Evolutionary conservation across 2,888 invertebrate species (phyloP).

Genomic region (Gastracanthus pulcherrimus): DNA sequence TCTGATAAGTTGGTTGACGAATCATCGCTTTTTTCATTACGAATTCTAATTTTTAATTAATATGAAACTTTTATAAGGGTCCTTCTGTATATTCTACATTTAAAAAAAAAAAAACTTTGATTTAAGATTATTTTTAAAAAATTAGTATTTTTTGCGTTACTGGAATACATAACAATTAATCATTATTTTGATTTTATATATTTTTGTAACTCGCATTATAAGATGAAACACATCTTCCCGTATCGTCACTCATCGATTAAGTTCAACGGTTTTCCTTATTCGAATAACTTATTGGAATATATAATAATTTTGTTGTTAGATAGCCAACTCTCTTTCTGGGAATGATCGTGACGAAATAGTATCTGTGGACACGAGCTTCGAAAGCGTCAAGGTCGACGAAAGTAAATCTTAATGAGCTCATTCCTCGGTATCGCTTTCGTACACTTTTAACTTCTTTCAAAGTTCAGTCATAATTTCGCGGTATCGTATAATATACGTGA

Average conservation of each 20-base stretch:
- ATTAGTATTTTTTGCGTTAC: too few species aligned
- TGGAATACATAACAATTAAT: too few species aligned
- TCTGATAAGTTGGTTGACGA: conserved; percentile 38
- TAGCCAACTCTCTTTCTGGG: neutral
- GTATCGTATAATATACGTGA: conserved; percentile 13
- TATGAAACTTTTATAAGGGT: too few species aligned
- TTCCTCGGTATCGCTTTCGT: conserved; percentile 17
- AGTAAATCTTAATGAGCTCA: conserved; percentile 43
- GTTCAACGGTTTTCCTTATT: neutral
- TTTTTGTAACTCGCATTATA: too few species aligned
- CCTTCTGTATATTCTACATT: too few species aligned
- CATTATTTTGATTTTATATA: too few species aligned
- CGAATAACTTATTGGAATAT: conserved; percentile 11
- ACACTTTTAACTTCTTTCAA: conserved; percentile 29
- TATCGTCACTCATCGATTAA: too few species aligned
- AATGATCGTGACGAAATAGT: conserved; percentile 42
- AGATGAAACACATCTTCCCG: too few species aligned
- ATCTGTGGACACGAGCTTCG: conserved; percentile 19
- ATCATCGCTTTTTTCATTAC: conserved; percentile 4
- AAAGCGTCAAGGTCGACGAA: conserved; percentile 51
- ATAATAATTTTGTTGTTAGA: conserved; percentile 21
- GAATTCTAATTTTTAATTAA: conserved; percentile 1
- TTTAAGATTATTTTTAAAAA: too few species aligned
- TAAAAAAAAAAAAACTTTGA: too few species aligned
- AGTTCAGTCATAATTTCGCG: conserved; percentile 21